A percentile compares a stretch with the other conserved stretches of the same genome.
Conservation (phyloP, 1,140 invertebrate species). For the Calephelis nemesis region DNA sequence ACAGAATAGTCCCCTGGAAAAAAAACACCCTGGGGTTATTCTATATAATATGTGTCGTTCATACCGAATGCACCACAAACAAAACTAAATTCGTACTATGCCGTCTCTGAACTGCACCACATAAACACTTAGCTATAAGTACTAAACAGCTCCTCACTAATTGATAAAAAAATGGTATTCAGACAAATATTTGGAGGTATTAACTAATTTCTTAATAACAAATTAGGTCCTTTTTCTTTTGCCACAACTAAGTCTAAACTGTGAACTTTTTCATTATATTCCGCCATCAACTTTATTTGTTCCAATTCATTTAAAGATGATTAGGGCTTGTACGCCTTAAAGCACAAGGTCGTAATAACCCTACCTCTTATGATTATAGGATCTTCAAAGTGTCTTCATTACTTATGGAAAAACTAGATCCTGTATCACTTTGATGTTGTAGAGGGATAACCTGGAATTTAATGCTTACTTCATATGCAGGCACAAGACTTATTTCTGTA, state of each 20-base stretch:
- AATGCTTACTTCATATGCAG: conserved; percentile 12
- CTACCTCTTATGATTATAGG: background rate
- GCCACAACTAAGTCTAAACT: conserved; percentile 31
- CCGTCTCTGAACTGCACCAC: no score
- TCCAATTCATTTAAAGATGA: conserved; percentile 24
- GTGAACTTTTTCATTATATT: conserved; percentile 27
- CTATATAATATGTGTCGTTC: no score
- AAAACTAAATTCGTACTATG: no score
- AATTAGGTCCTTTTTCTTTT: conserved; percentile 32
- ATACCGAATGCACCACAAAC: no score
- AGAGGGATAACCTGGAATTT: background rate
- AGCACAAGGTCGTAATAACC: background rate
- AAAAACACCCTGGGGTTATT: no score
- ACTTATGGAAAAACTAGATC: conserved; percentile 27
- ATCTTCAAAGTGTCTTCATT: conserved; percentile 25
- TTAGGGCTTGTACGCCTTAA: conserved; percentile 22
- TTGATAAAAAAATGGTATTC: conserved; percentile 30
- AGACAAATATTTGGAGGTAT: conserved; percentile 32
- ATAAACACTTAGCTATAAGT: background rate
- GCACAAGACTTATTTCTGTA: background rate
- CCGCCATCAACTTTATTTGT: conserved; percentile 24
- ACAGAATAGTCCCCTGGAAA: no score
- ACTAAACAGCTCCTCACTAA: conserved; percentile 9
- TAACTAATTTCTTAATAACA: conserved; percentile 36
- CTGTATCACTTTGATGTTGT: conserved; percentile 17